Base-by-base conservation (phyloP, 2,888 invertebrate species). In the Noctua janthina region DNA sequence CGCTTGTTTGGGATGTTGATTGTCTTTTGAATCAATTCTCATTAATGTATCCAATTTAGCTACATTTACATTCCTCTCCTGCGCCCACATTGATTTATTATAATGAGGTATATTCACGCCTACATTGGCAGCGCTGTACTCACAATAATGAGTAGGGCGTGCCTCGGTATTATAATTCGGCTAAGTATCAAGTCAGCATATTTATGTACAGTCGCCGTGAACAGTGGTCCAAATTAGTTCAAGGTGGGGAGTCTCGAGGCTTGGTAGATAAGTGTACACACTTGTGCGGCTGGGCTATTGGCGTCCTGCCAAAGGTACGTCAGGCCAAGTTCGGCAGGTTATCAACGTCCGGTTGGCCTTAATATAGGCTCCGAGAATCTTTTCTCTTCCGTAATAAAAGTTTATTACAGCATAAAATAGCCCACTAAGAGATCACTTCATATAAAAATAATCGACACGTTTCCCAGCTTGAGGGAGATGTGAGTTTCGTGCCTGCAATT, bases 271-370 rank as follows among this genome's bases (percentile, higher is more conserved):
- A 91, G 90, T 90, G 88, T 91, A 88, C 84, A 90, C 89, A 91
- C 90, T 91, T 88, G 86, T 81, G 83, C 79, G 81, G 74, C 84
- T 81, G 81, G 79, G 81, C 78, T 83, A 80, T 89, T 96, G 96
- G 96, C 95, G 82, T 81, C 51, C 75, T 87, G 94, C 96, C 96
- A 95, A 90, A 88, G 83, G 87, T 89, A 89, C 91, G 87, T 93
- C 91, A 92, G 85, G 90, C 91, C 91, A 92, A 93, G 92, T 94
- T 94, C 93, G 93, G 91, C 95, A 95, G 95, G 95, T 96, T 95
- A 94, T 94, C 94, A 93, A 91, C 92, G 93, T 95, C 94, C 94
- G 94, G 91, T 91, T 91, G 94, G 91, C 94, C 95, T 93, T 94
- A 94, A 94, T 94, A 94, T 92, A 91, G 89, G 91, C 91, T 90